Conservation (phyloP, 1,140 invertebrate species). For the Oryzaephilus surinamensis region DNA sequence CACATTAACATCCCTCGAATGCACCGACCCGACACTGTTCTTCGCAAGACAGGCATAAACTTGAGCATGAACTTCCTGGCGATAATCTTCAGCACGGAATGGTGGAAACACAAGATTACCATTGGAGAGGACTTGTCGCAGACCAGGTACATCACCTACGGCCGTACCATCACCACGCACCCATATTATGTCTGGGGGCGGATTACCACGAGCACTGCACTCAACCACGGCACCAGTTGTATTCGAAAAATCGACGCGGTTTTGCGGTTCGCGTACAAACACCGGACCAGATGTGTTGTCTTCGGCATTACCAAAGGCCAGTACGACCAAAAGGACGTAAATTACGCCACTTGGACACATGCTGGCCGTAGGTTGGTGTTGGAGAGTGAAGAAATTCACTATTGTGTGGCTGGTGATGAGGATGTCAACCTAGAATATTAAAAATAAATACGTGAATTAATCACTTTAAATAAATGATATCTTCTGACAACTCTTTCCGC, state of each 20-base stretch:
- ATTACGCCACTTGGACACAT: slow-evolving; percentile 1
- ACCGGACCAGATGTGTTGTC: slow-evolving; percentile 75
- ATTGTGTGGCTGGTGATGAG: too few relatives aligned
- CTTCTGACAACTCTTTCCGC: too few relatives aligned
- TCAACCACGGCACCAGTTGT: slow-evolving; percentile 86
- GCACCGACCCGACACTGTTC: slow-evolving; percentile 80
- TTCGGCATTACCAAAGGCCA: slow-evolving; percentile 36
- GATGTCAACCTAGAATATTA: too few relatives aligned
- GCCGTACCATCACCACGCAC: slow-evolving; percentile 76
- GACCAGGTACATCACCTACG: slow-evolving; percentile 77
- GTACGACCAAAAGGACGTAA: slow-evolving; percentile 2
- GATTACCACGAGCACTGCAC: slow-evolving; percentile 83
- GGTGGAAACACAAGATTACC: slow-evolving; percentile 90
- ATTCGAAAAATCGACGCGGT: slow-evolving; percentile 86
- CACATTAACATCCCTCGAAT: slow-evolving; percentile 86
- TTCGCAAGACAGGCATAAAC: slow-evolving; percentile 85
- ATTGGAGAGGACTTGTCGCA: slow-evolving; percentile 66
- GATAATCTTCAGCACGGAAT: slow-evolving; percentile 84
- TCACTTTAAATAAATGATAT: too few relatives aligned
- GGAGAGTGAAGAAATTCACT: too few relatives aligned
- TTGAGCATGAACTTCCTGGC: slow-evolving; percentile 87
- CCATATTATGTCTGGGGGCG: slow-evolving; percentile 88
- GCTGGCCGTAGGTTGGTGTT: background rate
- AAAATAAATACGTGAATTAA: too few relatives aligned
- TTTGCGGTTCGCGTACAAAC: slow-evolving; percentile 84